A percentile compares a stretch with the other conserved stretches of the same genome.
Evolutionary conservation across 2,797 vertebrate species (phyloP).

Genomic region (Austrolebias charrua): DNA sequence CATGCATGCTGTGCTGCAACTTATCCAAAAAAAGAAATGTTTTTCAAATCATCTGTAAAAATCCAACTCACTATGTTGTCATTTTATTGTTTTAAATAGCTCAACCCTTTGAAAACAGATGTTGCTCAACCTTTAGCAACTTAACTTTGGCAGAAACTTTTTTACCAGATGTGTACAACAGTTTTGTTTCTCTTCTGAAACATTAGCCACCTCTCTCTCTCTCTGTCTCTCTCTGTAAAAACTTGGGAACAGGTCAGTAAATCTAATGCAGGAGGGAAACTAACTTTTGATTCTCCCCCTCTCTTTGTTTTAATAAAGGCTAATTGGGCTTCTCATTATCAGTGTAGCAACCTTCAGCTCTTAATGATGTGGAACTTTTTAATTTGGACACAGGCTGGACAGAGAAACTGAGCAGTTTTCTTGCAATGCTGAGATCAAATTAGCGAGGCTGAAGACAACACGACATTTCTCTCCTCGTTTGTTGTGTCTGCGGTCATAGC

Average conservation of each 20-base stretch:
- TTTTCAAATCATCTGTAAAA: too few species aligned
- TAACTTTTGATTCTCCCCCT: conserved; percentile 20
- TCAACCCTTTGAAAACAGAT: too few species aligned
- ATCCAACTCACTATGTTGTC: too few species aligned
- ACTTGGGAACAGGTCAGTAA: conserved; percentile 59
- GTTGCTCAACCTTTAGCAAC: too few species aligned
- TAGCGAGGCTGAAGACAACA: conserved; percentile 36
- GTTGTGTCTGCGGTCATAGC: conserved; percentile 48
- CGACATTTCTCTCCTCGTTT: conserved; percentile 31
- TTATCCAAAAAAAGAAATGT: too few species aligned
- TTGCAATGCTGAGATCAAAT: conserved; percentile 35
- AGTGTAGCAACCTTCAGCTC: conserved; percentile 70
- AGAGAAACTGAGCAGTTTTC: conserved; percentile 37
- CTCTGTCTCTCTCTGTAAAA: background rate
- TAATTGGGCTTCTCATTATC: conserved; percentile 79
- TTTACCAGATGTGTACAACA: too few species aligned
- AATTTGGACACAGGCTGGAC: conserved; percentile 68
- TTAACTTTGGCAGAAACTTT: too few species aligned
- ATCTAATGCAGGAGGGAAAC: conserved; percentile 48
- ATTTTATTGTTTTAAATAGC: too few species aligned
- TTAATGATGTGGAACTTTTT: conserved; percentile 78
- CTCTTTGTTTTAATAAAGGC: conserved; percentile 58
- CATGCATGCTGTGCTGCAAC: too few species aligned
- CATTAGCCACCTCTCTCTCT: background rate
- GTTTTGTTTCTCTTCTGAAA: background rate